Percentiles rank a stretch among this genome's conserved stretches.
phyloP scores from a whole-genome alignment of 2,888 invertebrate genomes.

The Byasa hedistus region DNA sequence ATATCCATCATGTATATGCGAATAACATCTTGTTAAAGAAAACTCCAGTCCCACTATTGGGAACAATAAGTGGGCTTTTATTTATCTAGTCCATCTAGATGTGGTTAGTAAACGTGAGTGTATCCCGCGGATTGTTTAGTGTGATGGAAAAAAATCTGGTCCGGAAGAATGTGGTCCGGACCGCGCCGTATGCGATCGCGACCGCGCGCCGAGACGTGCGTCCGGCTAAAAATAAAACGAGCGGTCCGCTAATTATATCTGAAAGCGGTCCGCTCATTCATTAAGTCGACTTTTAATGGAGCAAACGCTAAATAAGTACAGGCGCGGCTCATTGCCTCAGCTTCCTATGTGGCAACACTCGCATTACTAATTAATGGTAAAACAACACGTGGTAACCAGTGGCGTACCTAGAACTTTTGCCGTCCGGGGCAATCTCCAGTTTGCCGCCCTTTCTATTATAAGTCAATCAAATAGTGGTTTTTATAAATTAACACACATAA shows the following conservation, averaged over 20 bases:
- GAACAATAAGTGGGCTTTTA: not conserved
- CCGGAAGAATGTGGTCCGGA: conserved; percentile 33
- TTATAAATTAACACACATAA: too few relatives aligned
- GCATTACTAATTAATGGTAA: too few relatives aligned
- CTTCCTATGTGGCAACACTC: not conserved
- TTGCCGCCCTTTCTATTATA: too few relatives aligned
- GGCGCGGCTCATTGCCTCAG: not conserved
- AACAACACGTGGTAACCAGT: too few relatives aligned
- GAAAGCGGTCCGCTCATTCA: conserved; percentile 6
- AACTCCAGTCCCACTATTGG: too few relatives aligned
- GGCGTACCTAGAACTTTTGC: too few relatives aligned
- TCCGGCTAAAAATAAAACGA: conserved; percentile 27
- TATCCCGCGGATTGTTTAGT: conserved; percentile 26
- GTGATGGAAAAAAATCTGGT: conserved; percentile 30
- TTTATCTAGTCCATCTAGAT: not conserved
- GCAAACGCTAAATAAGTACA: not conserved
- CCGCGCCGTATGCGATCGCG: conserved; percentile 21
- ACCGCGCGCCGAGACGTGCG: conserved; percentile 13
- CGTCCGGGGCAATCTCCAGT: too few relatives aligned
- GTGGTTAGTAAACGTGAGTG: not conserved
- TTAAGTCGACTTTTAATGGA: not conserved
- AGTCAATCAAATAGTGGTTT: too few relatives aligned
- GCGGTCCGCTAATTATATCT: conserved; percentile 14
- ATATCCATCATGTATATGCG: too few relatives aligned
- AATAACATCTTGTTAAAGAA: not conserved